These are phyloP conservation scores for Cotesia congregata DNA, from an alignment of 2,888 invertebrate genomes.

Conservation along the genomic window DNA sequence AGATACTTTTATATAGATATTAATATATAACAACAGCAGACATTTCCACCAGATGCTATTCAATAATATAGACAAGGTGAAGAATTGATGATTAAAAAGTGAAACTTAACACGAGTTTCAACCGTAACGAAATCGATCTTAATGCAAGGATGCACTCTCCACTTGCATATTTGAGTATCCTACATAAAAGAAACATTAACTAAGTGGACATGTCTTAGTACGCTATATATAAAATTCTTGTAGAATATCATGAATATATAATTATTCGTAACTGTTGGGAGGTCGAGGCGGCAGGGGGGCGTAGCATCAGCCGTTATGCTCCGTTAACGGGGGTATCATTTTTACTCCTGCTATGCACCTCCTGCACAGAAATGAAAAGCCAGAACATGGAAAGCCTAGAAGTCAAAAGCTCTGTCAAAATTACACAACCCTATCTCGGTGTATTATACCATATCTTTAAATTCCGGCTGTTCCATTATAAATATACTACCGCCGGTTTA, in stretches of 20 bases:
- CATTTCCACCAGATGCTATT: slow-evolving; percentile 21
- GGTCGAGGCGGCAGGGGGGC: slow-evolving; percentile 56
- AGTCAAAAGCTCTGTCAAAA: slow-evolving; percentile 30
- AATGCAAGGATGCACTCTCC: slow-evolving; percentile 12
- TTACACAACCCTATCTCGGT: slow-evolving; percentile 6
- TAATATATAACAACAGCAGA: slow-evolving; percentile 27
- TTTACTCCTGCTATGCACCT: slow-evolving; percentile 41
- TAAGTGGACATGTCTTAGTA: not conserved
- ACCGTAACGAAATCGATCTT: slow-evolving; percentile 35
- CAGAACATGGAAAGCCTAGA: slow-evolving; percentile 28
- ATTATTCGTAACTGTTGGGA: slow-evolving; percentile 61
- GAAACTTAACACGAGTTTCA: slow-evolving; percentile 10
- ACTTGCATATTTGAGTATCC: slow-evolving; percentile 9
- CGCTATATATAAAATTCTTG: slow-evolving; percentile 3
- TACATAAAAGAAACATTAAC: slow-evolving; percentile 8
- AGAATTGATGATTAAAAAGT: slow-evolving; percentile 21
- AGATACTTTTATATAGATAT: not conserved
- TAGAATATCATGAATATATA: slow-evolving; percentile 61
- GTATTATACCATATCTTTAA: not conserved
- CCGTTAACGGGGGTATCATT: slow-evolving; percentile 58
- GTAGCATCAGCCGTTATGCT: slow-evolving; percentile 60
- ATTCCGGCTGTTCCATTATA: slow-evolving; percentile 1
- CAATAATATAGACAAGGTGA: slow-evolving; percentile 28
- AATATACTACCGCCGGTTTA: not conserved
- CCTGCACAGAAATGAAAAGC: slow-evolving; percentile 41